Evolutionary conservation across 2,797 vertebrate genomes (phyloP), one percentile per base, ranked within the genome.

Genomic region (Fistularia commersonii): DNA sequence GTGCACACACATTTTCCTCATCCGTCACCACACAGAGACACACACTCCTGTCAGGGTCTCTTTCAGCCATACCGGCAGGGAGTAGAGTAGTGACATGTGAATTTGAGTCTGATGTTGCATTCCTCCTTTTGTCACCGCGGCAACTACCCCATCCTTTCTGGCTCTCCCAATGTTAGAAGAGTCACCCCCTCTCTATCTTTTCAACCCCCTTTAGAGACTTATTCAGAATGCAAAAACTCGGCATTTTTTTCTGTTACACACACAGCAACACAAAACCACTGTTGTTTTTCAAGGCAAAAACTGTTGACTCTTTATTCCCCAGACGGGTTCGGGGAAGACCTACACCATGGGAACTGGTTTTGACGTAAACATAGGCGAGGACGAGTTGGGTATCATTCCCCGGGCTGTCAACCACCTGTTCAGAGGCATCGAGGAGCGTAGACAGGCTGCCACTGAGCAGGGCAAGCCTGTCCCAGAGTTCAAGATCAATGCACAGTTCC

Each of bases 321-420:
- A 99, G 97, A 99, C 97, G 8, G 97, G 96, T 46, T 94, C 96
- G 45, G 97, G 97, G 43, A 98, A 99, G 89, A 99, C 97, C 0
- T 98, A 97, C 51, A 97, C 93, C 53, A 98, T 99, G 97, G 96
- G 97, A 61, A 98, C 96, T 4, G 97, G 97, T 54, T 98, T 98
- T 56, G 94, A 97, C 32, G 92, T 99, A 63, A 96, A 86, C 85
- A 90, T 95, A 55, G 86, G 72, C 3, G 95, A 95, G 43, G 93
- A 93, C 7, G 95, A 96, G 39, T 90, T 92, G 72, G 96, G 97
- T 35, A 98, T 98, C 79, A 97, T 99, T 74, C 92, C 95, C 0
- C 93, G 97, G 8, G 96, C 96, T 13, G 92, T 98, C 66, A 88
- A 79, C 69, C 95, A 98, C 74, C 93, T 98, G 79, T 99, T 93